phyloP scores from a whole-genome alignment of 2,113 vertebrate genomes.

The Delphinus delphis region DNA sequence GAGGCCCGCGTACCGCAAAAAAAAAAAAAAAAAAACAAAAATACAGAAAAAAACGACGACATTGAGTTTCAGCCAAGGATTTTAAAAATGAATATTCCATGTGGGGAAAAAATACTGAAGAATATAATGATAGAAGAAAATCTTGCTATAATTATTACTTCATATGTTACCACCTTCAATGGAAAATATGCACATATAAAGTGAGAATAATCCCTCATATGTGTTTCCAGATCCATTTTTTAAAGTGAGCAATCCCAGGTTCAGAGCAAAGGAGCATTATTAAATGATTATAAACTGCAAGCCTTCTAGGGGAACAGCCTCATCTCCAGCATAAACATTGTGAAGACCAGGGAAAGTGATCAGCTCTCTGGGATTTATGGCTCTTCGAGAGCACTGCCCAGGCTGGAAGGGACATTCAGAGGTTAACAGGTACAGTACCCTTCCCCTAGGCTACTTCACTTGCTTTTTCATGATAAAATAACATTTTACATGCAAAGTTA shows the following conservation, averaged over 20 bases:
- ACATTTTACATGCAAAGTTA: not conserved
- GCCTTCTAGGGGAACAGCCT: not conserved
- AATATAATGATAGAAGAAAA: constrained; percentile 58
- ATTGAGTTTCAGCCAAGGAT: constrained; percentile 45
- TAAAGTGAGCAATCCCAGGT: constrained; percentile 28
- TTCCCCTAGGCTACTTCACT: not conserved
- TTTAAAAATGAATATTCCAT: constrained; percentile 65
- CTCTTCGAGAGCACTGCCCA: not conserved
- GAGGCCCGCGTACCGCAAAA: no score
- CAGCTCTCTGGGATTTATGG: not conserved
- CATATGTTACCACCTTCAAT: constrained; percentile 65
- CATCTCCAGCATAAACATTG: not conserved
- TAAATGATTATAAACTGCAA: not conserved
- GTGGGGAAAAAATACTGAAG: constrained; percentile 39
- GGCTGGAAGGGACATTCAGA: not conserved
- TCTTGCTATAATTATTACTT: constrained; percentile 68
- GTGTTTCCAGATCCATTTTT: constrained; percentile 61
- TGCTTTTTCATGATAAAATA: constrained; percentile 8
- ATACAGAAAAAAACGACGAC: constrained; percentile 25
- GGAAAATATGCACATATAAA: constrained; percentile 56
- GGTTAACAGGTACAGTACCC: not conserved
- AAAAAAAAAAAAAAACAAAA: no score
- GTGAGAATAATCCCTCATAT: constrained; percentile 31
- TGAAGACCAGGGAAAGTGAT: not conserved
- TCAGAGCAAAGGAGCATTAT: not conserved